Evolutionary conservation across 2,113 vertebrate genomes (phyloP), one percentile per base, ranked within the genome.

Genomic region (Xiphias gladius): DNA sequence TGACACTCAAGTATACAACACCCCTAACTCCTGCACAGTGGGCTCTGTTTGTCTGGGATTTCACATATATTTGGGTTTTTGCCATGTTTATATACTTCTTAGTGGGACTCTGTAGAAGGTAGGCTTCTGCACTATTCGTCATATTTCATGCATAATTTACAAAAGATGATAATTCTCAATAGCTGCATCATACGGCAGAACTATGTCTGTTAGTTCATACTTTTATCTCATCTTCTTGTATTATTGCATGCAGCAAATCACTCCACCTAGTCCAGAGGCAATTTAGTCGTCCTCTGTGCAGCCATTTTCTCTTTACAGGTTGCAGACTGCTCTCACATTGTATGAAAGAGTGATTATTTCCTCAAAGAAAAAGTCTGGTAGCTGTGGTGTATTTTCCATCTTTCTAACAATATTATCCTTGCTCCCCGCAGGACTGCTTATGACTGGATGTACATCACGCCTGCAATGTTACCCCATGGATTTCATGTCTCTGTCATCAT

Each of bases 41-140:
- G 94, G 73, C 81, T 32, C 86, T 94, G 55, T 92, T 90, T 59
- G 46, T 95, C 14, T 94, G 93, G 93, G 91, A 92, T 43, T 91
- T 94, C 79, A 82, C 64, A 1, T 91, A 93, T 43, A 0, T 92
- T 16, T 93, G 94, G 91, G 2, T 90, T 41, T 79, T 89, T 8
- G 62, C 79, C 28, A 92, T 93, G 87, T 91, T 90, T 76, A 16
- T 88, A 22, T 94, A 94, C 83, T 83, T 90, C 55, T 6, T 91
- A 64, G 54, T 50, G 46, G 94, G 87, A 39, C 80, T 95, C 66
- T 94, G 84, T 22, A 87, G 92, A 92, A 93, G 93, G 93, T 94
- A 90, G 57, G 80, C 20, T 9, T 19, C 19, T 73, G 37, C 9
- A 13, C 13, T 35, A 32, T 66, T 74, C 67, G 5, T 66, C 58